Evolutionary conservation across 2,888 invertebrate species (phyloP), one percentile per base, ranked within the genome.

Genomic region (Spilarctia lutea): DNA sequence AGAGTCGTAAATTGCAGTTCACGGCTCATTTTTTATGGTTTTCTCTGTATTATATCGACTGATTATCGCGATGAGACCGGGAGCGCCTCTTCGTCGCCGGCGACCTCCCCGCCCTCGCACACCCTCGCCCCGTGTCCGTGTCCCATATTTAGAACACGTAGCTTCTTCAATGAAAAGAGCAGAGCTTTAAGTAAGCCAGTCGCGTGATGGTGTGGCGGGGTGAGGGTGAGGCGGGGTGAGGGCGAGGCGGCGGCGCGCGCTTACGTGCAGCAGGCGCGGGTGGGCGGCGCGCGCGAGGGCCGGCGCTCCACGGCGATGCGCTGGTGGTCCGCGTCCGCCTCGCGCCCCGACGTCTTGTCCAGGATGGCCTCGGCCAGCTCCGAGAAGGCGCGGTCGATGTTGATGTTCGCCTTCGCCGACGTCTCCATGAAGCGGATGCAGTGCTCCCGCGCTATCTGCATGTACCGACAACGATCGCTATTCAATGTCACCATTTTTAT

Each of bases 391-490:
- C 97, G 97, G 91, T 99, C 99, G 90, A 99, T 99, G 96, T 99
- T 99, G 89, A 99, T 98, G 95, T 99, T 99, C 75, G 98, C 98
- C 96, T 99, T 99, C 80, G 99, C 99, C 81, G 99, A 99, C 76
- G 99, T 99, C 96, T 99, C 99, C 98, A 99, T 98, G 96, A 99
- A 99, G 83, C 98, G 97, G 93, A 99, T 99, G 87, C 98, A 97
- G 96, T 99, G 99, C 96, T 99, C 99, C 89, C 98, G 97, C 65
- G 99, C 99, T 96, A 99, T 99, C 99, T 99, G 94, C 42, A 68
- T 60, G 8, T n/a, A 35, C n/a, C n/a, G 18, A 33, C 39, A 52
- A 27, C 4, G 3, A 30, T 0, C 48, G 18, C 30, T 68, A 24
- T 68, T 24, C 33, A 48, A 68, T 48, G 1, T 13, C n/a, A 52